Evolutionary conservation across 2,888 invertebrate genomes (phyloP).

Genomic region (Pristionchus arcanus): DNA sequence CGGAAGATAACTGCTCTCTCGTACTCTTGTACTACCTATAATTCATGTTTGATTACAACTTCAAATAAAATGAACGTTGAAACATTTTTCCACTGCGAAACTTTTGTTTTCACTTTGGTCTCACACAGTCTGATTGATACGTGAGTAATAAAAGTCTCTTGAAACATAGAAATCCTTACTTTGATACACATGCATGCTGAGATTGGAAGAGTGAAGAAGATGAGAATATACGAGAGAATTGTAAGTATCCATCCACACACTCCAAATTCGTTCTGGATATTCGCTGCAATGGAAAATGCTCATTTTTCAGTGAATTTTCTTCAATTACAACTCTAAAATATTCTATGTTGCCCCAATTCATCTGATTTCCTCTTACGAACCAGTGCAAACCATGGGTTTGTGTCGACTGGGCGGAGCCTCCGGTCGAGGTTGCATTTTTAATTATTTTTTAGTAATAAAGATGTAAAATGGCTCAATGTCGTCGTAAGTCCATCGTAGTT

Average conservation of each 20-base stretch:
- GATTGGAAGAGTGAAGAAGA: slow-evolving; percentile 77
- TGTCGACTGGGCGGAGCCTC: slow-evolving; percentile 49
- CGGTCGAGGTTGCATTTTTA: slow-evolving; percentile 51
- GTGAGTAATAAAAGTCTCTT: background rate
- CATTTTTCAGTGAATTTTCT: background rate
- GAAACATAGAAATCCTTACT: slow-evolving; percentile 62
- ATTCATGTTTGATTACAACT: background rate
- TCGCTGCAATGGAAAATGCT: slow-evolving; percentile 71
- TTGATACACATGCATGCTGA: slow-evolving; percentile 79
- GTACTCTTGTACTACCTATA: slow-evolving; percentile 80
- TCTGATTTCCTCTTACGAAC: background rate
- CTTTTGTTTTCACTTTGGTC: too few relatives aligned
- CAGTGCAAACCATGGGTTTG: slow-evolving; percentile 46
- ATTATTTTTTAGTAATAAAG: background rate
- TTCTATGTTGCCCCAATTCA: background rate
- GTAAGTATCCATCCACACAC: slow-evolving; percentile 79
- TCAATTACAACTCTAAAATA: background rate
- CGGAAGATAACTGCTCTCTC: slow-evolving; percentile 91
- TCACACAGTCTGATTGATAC: background rate
- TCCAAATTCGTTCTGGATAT: slow-evolving; percentile 79
- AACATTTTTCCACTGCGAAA: too few relatives aligned
- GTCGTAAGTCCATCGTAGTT: slow-evolving; percentile 4
- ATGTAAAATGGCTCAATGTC: background rate
- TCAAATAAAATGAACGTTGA: background rate
- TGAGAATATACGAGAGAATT: slow-evolving; percentile 76